Conservation (phyloP, 2,797 vertebrate species). For the Pangasius krempfi region DNA sequence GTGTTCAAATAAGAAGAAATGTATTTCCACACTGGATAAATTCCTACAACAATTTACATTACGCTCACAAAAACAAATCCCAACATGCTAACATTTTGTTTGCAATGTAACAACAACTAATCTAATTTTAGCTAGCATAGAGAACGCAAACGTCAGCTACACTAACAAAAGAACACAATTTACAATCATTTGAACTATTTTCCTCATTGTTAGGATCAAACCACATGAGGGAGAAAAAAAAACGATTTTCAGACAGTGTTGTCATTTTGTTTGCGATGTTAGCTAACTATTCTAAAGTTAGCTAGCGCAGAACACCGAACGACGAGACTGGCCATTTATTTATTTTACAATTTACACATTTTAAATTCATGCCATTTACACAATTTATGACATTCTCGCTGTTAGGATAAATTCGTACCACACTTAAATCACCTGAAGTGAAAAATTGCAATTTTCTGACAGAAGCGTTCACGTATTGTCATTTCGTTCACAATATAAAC, state of each 20-base stretch:
- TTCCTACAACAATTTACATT: background rate
- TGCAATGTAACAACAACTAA: background rate
- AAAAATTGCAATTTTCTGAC: background rate
- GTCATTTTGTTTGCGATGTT: background rate
- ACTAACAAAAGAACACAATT: background rate
- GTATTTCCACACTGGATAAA: background rate
- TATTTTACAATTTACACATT: background rate
- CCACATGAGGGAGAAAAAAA: too few relatives aligned
- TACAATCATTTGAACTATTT: background rate
- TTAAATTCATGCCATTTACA: background rate
- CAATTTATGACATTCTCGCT: background rate
- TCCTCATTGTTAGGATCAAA: too few relatives aligned
- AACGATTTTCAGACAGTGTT: too few relatives aligned
- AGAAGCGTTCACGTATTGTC: background rate
- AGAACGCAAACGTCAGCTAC: background rate
- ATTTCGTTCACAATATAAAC: background rate
- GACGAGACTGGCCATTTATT: background rate
- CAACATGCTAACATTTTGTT: background rate
- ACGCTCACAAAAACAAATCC: too few relatives aligned
- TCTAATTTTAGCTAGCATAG: background rate
- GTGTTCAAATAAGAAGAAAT: background rate
- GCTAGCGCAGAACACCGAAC: background rate
- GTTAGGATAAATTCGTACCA: background rate
- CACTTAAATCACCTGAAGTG: background rate
- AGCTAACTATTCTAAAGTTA: background rate